Evolutionary conservation across 2,888 invertebrate genomes (phyloP).

Genomic region (Cremastobaeus sp.): DNA sequence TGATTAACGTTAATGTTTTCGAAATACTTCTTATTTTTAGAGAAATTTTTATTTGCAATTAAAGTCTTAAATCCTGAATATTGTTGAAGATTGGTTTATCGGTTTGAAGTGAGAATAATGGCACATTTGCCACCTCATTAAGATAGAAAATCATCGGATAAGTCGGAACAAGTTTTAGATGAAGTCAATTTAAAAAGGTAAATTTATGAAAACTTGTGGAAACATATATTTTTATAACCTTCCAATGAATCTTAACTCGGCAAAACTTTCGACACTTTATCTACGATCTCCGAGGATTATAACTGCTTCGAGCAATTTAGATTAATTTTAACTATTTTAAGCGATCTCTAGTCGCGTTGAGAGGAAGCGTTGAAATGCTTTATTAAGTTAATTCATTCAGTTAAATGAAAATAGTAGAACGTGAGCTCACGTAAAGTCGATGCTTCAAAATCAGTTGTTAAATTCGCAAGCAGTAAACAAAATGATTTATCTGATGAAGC

Average conservation of each 20-base stretch:
- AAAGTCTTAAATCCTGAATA: no score
- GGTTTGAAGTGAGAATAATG: no score
- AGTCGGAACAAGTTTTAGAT: neutral
- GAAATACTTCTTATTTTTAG: no score
- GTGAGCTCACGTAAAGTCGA: slow-evolving; percentile 5
- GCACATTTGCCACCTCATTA: neutral
- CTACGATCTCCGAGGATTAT: slow-evolving; percentile 31
- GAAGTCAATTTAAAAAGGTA: neutral
- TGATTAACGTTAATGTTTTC: no score
- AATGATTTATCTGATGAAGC: slow-evolving; percentile 5
- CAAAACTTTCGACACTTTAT: slow-evolving; percentile 49
- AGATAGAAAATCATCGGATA: neutral
- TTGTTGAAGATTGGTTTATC: no score
- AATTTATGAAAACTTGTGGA: neutral
- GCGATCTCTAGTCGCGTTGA: slow-evolving; percentile 46
- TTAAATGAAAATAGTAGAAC: slow-evolving; percentile 61
- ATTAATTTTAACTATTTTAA: slow-evolving; percentile 62
- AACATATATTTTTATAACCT: slow-evolving; percentile 17
- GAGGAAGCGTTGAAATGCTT: slow-evolving; percentile 62
- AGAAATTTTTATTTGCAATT: no score
- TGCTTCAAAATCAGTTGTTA: slow-evolving; percentile 10
- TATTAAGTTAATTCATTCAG: slow-evolving; percentile 71
- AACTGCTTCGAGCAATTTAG: slow-evolving; percentile 38
- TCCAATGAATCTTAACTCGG: slow-evolving; percentile 22
- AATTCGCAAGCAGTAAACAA: slow-evolving; percentile 8